phyloP scores from a whole-genome alignment of 1,140 invertebrate species.

The Drosophila tristis region DNA sequence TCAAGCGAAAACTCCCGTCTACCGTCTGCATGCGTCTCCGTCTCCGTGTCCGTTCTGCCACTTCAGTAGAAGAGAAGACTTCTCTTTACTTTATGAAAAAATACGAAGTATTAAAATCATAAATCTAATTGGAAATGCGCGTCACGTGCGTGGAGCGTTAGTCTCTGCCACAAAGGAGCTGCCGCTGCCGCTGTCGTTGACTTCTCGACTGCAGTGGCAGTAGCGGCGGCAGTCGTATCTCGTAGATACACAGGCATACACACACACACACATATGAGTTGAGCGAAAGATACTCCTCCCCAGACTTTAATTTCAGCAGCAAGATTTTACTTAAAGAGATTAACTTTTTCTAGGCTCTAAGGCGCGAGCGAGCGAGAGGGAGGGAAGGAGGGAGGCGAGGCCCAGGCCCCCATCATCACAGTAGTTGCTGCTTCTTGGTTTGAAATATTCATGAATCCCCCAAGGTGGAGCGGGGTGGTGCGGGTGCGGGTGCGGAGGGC shows the following conservation, averaged over 20 bases:
- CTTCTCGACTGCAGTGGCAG: constrained; percentile 21
- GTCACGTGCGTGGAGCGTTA: constrained; percentile 77
- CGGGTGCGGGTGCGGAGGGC: constrained; percentile 46
- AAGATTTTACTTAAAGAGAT: constrained; percentile 79
- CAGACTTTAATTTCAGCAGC: constrained; percentile 63
- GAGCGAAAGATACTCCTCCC: not conserved
- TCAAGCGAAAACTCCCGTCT: constrained; percentile 13
- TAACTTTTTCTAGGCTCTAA: constrained; percentile 74
- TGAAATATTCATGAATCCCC: constrained; percentile 73
- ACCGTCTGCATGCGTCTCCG: constrained; percentile 2
- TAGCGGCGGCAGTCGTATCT: constrained; percentile 23
- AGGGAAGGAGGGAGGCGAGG: too few relatives aligned
- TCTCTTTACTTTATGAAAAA: constrained; percentile 67
- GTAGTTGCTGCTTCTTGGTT: constrained; percentile 52
- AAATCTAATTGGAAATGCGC: constrained; percentile 79
- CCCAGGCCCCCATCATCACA: constrained; percentile 9
- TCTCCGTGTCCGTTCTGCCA: constrained; percentile 27
- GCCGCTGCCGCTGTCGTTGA: constrained; percentile 44
- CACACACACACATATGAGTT: constrained; percentile 10
- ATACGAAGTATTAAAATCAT: constrained; percentile 82
- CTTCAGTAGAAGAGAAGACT: constrained; percentile 43
- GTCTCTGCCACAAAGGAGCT: constrained; percentile 73
- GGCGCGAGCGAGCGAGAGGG: not conserved
- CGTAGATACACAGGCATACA: constrained; percentile 20
- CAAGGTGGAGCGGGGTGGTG: constrained; percentile 10